A percentile compares a stretch with the other conserved stretches of the same genome.
These are phyloP conservation scores for Asarcornis scutulata DNA, from an alignment of 2,113 vertebrate species.

Conservation along the genomic window DNA sequence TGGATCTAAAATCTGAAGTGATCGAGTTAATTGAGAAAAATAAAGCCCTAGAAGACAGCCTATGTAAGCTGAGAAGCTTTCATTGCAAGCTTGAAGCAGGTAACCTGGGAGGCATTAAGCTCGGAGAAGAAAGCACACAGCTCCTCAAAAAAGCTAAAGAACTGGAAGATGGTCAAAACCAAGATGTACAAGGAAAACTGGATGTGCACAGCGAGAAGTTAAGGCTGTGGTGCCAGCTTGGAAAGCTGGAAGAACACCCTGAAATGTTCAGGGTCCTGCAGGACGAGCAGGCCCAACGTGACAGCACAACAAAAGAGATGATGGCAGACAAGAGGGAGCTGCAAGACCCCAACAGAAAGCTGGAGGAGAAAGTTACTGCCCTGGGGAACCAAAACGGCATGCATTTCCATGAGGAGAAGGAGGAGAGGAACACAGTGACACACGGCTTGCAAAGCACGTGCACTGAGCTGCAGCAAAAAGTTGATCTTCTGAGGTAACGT, in stretches of 20 bases:
- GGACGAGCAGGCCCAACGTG: neutral
- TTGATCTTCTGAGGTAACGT: conserved; percentile 89
- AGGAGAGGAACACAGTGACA: conserved; percentile 70
- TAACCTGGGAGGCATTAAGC: conserved; percentile 38
- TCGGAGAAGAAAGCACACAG: conserved; percentile 57
- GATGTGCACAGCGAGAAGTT: neutral
- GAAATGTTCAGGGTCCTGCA: accelerated
- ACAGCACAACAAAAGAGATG: neutral
- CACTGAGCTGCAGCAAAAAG: conserved; percentile 77
- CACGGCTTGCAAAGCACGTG: conserved; percentile 79
- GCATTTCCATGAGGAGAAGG: conserved; percentile 58
- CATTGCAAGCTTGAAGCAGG: conserved; percentile 58
- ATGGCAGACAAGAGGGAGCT: neutral
- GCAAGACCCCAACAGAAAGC: conserved; percentile 41
- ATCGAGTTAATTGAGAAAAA: conserved; percentile 53
- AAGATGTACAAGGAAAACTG: accelerated
- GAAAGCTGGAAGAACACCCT: conserved; percentile 44
- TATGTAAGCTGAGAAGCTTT: conserved; percentile 14
- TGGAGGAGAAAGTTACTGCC: conserved; percentile 39
- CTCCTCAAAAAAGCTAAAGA: conserved; percentile 57
- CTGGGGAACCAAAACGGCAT: conserved; percentile 35
- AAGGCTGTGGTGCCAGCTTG: neutral
- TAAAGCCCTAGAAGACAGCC: conserved; percentile 55
- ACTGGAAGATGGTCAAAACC: conserved; percentile 43
- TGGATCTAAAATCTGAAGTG: conserved; percentile 65